phyloP scores from a whole-genome alignment of 2,113 vertebrate genomes.

The Oreocharis arfaki region DNA sequence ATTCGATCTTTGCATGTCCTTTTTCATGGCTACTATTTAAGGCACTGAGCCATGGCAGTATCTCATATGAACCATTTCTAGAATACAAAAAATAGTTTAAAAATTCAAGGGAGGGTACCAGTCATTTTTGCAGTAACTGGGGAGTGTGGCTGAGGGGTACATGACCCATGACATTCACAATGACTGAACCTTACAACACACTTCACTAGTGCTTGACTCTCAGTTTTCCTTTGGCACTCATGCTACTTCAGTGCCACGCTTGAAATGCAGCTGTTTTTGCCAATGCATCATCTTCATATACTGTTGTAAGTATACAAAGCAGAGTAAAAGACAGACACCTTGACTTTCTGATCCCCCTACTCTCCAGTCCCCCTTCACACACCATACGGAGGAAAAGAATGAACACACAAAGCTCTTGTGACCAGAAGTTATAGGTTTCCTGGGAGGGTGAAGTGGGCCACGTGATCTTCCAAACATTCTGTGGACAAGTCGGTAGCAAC shows the following conservation, averaged over 20 bases:
- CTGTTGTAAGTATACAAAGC: not conserved
- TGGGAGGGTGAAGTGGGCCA: not conserved
- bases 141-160: not conserved
- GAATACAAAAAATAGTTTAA: not conserved
- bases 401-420: not conserved
- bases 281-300: not conserved
- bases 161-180: not conserved
- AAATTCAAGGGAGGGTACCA: not conserved
- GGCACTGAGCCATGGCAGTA: not conserved
- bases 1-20: not conserved
- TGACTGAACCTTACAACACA: not conserved
- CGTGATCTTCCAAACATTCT: not conserved
- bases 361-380: not conserved
- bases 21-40: not conserved
- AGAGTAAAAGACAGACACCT: not conserved
- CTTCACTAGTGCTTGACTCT: not conserved
- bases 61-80: not conserved
- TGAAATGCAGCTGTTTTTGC: not conserved
- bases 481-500: not conserved
- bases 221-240: not conserved
- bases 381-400: not conserved
- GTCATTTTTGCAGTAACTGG: not conserved
- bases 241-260: accelerated
- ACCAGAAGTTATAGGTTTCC: not conserved
- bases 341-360: not conserved